Conservation (phyloP, 2,888 invertebrate genomes). For the Rhagium mordax region DNA sequence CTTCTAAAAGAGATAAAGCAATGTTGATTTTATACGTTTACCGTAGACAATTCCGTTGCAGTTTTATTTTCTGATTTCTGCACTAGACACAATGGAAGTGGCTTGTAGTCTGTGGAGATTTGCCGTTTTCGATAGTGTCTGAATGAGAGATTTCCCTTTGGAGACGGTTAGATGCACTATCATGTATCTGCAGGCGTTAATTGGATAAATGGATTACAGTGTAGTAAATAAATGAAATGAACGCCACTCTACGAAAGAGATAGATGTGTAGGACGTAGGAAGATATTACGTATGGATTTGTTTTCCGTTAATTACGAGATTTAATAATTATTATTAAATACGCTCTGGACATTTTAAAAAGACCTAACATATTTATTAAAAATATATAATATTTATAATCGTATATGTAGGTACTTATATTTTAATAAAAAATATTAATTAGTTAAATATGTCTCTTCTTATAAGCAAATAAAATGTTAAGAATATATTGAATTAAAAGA, state of each 20-base stretch:
- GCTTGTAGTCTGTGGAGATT: slow-evolving; percentile 5
- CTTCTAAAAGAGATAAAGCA: background rate
- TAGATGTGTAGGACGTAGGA: too few species aligned
- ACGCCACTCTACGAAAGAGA: background rate
- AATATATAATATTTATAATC: too few species aligned
- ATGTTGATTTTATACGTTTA: background rate
- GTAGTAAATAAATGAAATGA: background rate
- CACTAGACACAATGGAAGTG: background rate
- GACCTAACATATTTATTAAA: too few species aligned
- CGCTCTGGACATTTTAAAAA: too few species aligned
- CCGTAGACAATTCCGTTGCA: background rate
- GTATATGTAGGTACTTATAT: too few species aligned
- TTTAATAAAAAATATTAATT: too few species aligned
- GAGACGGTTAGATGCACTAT: slow-evolving; percentile 2
- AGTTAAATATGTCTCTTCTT: too few species aligned
- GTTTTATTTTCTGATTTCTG: background rate
- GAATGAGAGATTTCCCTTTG: background rate
- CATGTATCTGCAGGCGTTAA: slow-evolving; percentile 2
- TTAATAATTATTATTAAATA: too few species aligned
- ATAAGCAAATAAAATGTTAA: too few species aligned
- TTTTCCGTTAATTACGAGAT: too few species aligned
- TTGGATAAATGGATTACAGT: slow-evolving; percentile 4
- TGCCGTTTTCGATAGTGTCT: background rate
- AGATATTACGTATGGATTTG: too few species aligned
- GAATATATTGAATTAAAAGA: too few species aligned